A percentile compares a stretch with the other conserved stretches of the same genome.
Conservation (phyloP, 1,140 invertebrate species). For the Schlechtendalia chinensis region DNA sequence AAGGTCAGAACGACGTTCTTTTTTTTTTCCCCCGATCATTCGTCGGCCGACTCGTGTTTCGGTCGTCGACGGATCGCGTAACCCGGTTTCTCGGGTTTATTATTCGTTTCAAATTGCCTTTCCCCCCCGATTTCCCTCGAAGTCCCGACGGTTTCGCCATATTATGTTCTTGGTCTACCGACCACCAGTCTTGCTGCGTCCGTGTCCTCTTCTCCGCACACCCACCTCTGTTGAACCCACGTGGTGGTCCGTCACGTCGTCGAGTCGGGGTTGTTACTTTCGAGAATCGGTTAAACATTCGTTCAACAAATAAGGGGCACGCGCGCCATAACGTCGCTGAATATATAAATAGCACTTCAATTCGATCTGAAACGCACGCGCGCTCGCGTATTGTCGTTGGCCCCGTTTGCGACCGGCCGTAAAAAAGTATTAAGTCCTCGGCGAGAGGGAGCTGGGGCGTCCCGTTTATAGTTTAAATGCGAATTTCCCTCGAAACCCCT, state of each 20-base stretch:
- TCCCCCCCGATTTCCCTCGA: neutral
- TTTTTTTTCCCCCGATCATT: too few relatives aligned
- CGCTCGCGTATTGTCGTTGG: too few relatives aligned
- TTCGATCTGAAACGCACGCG: too few relatives aligned
- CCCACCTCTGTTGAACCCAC: too few relatives aligned
- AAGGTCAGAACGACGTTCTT: neutral
- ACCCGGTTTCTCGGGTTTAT: conserved; percentile 19
- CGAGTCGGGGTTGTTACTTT: neutral
- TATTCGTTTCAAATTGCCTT: conserved; percentile 39
- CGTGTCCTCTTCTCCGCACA: neutral
- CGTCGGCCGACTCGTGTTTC: too few relatives aligned
- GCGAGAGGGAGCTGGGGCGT: too few relatives aligned
- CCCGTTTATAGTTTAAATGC: too few relatives aligned
- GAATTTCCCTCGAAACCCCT: too few relatives aligned
- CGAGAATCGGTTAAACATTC: neutral
- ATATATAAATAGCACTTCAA: neutral
- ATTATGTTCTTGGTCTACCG: conserved; percentile 13
- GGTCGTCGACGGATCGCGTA: too few relatives aligned
- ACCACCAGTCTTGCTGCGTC: conserved; percentile 1
- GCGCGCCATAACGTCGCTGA: neutral
- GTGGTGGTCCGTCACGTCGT: neutral
- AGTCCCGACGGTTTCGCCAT: conserved; percentile 32
- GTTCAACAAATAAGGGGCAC: neutral
- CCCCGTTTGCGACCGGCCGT: too few relatives aligned
- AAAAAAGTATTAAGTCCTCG: too few relatives aligned